A percentile compares a stretch with the other conserved stretches of the same genome.
Evolutionary conservation across 2,888 invertebrate genomes (phyloP).

Genomic region (Eupithecia inturbata): DNA sequence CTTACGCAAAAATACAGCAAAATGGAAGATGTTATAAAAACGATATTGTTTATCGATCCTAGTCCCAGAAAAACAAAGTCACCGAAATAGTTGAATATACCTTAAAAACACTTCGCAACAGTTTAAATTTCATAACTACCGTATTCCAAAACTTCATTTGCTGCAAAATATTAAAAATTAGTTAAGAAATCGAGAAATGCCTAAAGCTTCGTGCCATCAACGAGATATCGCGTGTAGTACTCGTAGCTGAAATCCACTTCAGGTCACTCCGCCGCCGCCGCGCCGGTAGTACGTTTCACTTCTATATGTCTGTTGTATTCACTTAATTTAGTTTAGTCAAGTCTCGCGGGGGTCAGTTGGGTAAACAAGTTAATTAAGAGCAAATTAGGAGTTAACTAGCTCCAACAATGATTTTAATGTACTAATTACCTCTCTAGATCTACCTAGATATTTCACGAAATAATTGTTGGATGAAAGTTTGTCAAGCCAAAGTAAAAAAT

Average conservation of each 20-base stretch:
- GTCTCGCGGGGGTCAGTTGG: not conserved
- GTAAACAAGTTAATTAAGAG: not conserved
- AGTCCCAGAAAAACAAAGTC: too few relatives aligned
- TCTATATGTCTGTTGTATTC: not conserved
- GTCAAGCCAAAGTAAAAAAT: too few relatives aligned
- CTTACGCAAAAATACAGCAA: too few relatives aligned
- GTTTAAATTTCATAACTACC: too few relatives aligned
- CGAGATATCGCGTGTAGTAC: not conserved
- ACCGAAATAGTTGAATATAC: too few relatives aligned
- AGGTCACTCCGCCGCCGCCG: not conserved
- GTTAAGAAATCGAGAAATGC: too few relatives aligned
- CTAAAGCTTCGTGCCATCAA: not conserved
- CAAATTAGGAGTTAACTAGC: not conserved
- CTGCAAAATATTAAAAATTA: too few relatives aligned
- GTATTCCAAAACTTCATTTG: too few relatives aligned
- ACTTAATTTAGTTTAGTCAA: not conserved
- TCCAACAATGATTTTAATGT: not conserved
- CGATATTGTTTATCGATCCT: too few relatives aligned
- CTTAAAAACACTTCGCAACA: too few relatives aligned
- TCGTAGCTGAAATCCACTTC: not conserved
- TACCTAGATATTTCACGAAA: too few relatives aligned
- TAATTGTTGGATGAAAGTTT: too few relatives aligned
- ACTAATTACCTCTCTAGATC: not conserved
- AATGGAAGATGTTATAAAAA: not conserved
- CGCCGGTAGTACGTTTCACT: not conserved